phyloP scores from a whole-genome alignment of 2,888 invertebrate genomes.

The Gastrophysa polygoni region DNA sequence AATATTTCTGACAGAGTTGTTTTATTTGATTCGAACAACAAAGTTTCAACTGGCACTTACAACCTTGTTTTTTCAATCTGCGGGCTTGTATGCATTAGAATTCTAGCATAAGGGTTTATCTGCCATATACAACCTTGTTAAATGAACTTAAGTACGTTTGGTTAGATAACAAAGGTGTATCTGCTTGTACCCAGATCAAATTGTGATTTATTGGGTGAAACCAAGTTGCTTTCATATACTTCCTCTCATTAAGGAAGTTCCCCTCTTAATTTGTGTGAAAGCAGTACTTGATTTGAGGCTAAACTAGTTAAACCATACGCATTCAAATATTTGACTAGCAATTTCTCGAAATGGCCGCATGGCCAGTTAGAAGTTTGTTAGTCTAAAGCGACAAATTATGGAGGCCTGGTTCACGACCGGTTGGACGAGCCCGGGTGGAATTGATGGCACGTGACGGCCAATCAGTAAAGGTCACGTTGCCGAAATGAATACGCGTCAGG shows the following conservation, averaged over 20 bases:
- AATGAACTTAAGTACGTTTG: not conserved
- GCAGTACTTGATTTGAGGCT: slow-evolving; percentile 5
- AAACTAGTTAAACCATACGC: slow-evolving; percentile 4
- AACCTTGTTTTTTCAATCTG: not conserved
- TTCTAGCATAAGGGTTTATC: not conserved
- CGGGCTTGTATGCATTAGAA: not conserved
- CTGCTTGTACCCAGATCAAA: not conserved
- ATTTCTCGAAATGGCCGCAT: slow-evolving; percentile 1
- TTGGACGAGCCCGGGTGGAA: no score
- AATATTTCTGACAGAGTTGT: not conserved
- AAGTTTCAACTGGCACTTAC: not conserved
- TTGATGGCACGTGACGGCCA: no score
- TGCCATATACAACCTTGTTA: slow-evolving; percentile 11
- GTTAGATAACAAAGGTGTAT: slow-evolving; percentile 11
- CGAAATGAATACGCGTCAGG: no score
- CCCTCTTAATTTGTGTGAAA: slow-evolving; percentile 6
- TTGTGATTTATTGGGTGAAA: not conserved
- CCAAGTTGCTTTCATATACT: not conserved
- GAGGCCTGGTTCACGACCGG: no score
- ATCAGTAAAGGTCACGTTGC: no score
- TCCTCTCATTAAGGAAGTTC: not conserved
- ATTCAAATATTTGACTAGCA: slow-evolving; percentile 2
- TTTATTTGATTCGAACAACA: slow-evolving; percentile 2
- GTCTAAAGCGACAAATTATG: not conserved
- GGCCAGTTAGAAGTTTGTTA: slow-evolving; percentile 7